phyloP scores from a whole-genome alignment of 1,140 invertebrate species.

The Apolygus lucorum region DNA sequence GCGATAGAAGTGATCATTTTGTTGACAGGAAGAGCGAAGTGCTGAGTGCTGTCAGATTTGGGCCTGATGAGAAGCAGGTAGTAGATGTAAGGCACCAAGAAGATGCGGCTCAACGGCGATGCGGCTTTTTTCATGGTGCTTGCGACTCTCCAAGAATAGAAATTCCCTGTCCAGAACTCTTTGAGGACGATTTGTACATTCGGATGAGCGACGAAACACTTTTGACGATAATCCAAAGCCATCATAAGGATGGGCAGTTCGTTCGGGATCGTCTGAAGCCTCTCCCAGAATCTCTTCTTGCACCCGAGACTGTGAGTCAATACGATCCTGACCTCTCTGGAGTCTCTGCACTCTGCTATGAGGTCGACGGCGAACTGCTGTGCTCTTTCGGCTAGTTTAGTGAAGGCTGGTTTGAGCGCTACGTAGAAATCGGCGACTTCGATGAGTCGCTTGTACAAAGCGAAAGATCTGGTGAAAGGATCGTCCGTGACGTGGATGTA shows the following conservation, averaged over 20 bases:
- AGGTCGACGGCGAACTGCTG: not conserved
- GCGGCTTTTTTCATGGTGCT: not conserved
- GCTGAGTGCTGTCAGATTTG: not conserved
- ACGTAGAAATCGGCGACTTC: not conserved
- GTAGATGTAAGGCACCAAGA: not conserved
- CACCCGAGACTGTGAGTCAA: not conserved
- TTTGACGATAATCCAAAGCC: not conserved
- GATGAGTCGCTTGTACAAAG: not conserved
- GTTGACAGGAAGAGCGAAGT: not conserved
- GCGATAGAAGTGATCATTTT: not conserved
- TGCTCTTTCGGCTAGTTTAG: not conserved
- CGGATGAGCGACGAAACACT: not conserved
- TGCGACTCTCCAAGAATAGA: not conserved
- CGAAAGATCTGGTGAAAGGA: not conserved
- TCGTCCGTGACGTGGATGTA: not conserved
- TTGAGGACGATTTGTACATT: not conserved
- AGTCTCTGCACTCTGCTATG: not conserved
- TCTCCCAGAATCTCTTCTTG: not conserved
- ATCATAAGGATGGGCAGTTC: not conserved
- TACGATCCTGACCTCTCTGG: not conserved
- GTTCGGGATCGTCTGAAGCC: not conserved
- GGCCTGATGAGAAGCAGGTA: not conserved
- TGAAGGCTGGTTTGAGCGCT: not conserved
- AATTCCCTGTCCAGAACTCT: not conserved
- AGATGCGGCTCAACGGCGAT: too few species aligned